Conservation (phyloP, 53 echinoderm and acorn worm genomes). For the Temnopleurus reevesii region DNA sequence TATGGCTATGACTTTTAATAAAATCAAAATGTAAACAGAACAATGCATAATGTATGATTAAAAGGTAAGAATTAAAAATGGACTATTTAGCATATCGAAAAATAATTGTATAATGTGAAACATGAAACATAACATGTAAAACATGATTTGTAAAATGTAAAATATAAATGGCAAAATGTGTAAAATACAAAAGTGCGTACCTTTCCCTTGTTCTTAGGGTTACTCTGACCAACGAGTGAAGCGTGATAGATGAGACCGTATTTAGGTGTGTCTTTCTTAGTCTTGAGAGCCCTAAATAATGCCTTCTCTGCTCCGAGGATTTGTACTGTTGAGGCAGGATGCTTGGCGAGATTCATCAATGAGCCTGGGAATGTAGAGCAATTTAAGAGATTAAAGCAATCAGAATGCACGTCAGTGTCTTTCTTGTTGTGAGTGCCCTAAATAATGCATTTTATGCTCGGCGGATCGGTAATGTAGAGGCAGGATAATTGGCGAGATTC, state of each 20-base stretch:
- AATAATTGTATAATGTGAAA: no score
- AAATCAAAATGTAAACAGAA: no score
- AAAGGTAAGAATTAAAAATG: no score
- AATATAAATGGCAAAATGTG: no score
- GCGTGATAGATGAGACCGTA: slow-evolving; percentile 99
- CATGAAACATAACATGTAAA: no score
- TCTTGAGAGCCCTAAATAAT: slow-evolving; percentile 93
- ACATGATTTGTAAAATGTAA: no score
- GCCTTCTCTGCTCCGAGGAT: slow-evolving; percentile 99
- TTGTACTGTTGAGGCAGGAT: slow-evolving; percentile 98
- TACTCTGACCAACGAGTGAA: slow-evolving; percentile 88
- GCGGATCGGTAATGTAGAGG: slow-evolving; percentile 97
- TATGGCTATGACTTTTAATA: no score
- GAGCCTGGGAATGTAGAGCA: slow-evolving; percentile 66
- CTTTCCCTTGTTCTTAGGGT: slow-evolving; percentile 96
- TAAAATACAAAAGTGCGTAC: slow-evolving; percentile 54
- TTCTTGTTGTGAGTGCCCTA: slow-evolving; percentile 95
- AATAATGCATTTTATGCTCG: slow-evolving; percentile 98
- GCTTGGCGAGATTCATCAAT: slow-evolving; percentile 97
- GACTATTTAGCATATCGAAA: no score
- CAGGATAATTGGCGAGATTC: slow-evolving; percentile 97
- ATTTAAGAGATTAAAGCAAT: no score
- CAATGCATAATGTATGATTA: no score
- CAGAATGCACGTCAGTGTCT: no score
- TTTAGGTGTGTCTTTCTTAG: slow-evolving; percentile 97